Evolutionary conservation across 2,113 vertebrate genomes (phyloP).

Genomic region (Hippocampus zosterae): DNA sequence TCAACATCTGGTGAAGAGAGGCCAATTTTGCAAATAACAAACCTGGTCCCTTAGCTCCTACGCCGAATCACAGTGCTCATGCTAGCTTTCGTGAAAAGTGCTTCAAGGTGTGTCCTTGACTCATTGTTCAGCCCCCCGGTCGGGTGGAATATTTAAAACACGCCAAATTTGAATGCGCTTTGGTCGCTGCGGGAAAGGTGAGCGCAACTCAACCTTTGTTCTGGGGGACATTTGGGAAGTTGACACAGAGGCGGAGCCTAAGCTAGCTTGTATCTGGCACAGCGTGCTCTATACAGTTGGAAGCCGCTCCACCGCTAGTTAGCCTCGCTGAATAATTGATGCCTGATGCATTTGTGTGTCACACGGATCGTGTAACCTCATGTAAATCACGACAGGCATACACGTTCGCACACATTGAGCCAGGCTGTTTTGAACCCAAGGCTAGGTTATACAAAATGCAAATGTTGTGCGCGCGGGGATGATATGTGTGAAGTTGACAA

Average conservation of each 20-base stretch:
- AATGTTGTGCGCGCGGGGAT: neutral
- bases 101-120: neutral
- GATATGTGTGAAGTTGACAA: neutral
- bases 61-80: neutral
- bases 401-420: neutral
- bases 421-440: neutral
- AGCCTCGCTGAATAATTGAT: conserved; percentile 3
- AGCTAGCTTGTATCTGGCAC: neutral
- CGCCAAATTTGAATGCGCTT: neutral
- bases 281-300: neutral
- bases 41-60: neutral
- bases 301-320: neutral
- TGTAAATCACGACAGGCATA: neutral
- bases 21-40: neutral
- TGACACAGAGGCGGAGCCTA: neutral
- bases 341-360: neutral
- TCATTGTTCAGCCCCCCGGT: neutral
- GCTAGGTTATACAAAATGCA: neutral
- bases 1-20: neutral
- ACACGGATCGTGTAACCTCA: neutral
- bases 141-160: neutral
- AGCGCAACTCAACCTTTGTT: neutral
- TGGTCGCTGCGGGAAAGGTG: neutral
- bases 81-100: neutral
- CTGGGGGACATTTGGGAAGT: neutral